Evolutionary conservation across 2,113 vertebrate genomes (phyloP).

Genomic region (Oophaga pumilio): DNA sequence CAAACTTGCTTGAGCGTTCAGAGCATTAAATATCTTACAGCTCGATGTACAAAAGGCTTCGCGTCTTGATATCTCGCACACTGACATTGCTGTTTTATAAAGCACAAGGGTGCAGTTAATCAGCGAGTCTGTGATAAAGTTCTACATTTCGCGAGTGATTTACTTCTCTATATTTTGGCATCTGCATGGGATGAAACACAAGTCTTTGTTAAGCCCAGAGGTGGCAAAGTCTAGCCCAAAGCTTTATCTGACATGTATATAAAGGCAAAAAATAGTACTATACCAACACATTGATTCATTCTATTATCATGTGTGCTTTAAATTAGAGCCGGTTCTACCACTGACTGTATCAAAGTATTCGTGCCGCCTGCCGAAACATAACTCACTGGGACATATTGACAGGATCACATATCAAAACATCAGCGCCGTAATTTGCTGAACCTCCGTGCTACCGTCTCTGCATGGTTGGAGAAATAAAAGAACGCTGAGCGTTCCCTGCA

Average conservation of each 20-base stretch:
- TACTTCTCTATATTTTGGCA: neutral
- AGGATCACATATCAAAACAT: neutral
- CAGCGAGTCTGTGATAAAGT: neutral
- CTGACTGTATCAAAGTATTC: neutral
- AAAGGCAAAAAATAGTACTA: neutral
- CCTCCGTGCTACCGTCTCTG: neutral
- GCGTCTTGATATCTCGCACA: neutral
- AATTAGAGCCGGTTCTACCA: neutral
- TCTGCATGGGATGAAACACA: neutral
- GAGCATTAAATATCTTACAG: too few relatives aligned
- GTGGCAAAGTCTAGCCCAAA: neutral
- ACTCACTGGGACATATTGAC: neutral
- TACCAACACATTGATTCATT: neutral
- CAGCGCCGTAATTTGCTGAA: too few relatives aligned
- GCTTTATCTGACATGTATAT: neutral
- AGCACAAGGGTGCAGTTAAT: constrained; percentile 7
- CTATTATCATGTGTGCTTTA: neutral
- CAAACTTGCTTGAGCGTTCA: too few relatives aligned
- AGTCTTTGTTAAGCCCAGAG: constrained; percentile 10
- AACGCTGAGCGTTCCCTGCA: neutral
- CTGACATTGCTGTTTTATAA: constrained; percentile 1
- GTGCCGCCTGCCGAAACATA: neutral
- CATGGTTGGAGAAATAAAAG: neutral
- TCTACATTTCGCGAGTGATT: constrained; percentile 6
- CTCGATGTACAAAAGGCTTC: neutral